Base-by-base conservation (phyloP, 2,797 vertebrate genomes). In the Sebastes oblongus region DNA sequence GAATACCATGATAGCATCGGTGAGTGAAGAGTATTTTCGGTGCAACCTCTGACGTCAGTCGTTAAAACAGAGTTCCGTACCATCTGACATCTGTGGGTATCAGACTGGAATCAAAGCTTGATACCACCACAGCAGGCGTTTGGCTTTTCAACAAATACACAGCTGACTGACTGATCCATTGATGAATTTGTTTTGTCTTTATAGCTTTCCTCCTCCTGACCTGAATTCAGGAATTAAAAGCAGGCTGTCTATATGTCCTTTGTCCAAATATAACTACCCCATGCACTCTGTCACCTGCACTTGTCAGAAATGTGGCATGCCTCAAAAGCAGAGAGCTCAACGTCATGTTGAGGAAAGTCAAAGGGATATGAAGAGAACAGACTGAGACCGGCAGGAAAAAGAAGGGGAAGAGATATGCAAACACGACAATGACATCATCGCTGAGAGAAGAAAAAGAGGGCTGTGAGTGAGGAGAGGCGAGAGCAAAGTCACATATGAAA, bases 401-500 rank as follows among this genome's bases (percentile, higher is more conserved):
- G n/a, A 54, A 22, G 62, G 60, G 82, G 80, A 76, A 83, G 77
- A 75, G 78, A 86, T 90, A 86, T 83, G 80, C 87, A 84, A 90
- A 92, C 46, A 88, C 46, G 76, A 89, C 55, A 86, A 94, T 93
- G 94, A 91, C 92, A 92, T 92, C 91, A 95, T 90, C 34, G 32
- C 77, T 89, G 77, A 82, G 77, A 77, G 80, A 83, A 83, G 76
- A 87, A 81, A 90, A 78, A 78, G 68, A 84, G 66, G 70, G 59
- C 68, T 69, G 67, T 72, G 80, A 70, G 32, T 24, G 85, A 78
- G 73, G 61, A 77, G 83, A 86, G 70, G 58, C 29, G 65, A 74
- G 75, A 85, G 82, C 11, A 61, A 75, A 88, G 84, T 86, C 84
- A 76, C 39, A 20, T 74, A 83, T 77, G 27, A 84, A 82, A 79